phyloP scores from a whole-genome alignment of 1,140 invertebrate genomes.

The Geopemphigus sp. region DNA sequence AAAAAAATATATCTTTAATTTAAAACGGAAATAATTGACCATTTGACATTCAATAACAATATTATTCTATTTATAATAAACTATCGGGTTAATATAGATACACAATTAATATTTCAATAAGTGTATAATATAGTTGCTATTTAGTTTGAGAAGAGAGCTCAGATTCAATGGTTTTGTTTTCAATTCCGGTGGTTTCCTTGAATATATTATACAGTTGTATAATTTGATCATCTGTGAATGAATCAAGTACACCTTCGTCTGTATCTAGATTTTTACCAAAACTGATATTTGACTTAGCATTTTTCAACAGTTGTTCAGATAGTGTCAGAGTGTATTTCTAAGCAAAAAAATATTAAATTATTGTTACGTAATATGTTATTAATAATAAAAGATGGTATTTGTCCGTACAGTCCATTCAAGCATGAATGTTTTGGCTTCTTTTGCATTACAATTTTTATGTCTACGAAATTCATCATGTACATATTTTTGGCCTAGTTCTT shows the following conservation, averaged over 20 bases:
- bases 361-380: constrained; percentile 10
- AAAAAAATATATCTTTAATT: too few species aligned
- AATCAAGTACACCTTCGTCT: constrained; percentile 61
- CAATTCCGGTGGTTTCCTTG: constrained; percentile 60
- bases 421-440: constrained; percentile 75
- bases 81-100: neutral
- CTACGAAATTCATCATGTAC: constrained; percentile 83
- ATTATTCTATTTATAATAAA: neutral
- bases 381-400: constrained; percentile 2
- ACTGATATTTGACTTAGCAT: constrained; percentile 59
- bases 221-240: constrained; percentile 77
- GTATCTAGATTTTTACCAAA: constrained; percentile 65
- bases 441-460: constrained; percentile 73
- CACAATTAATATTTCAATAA: neutral
- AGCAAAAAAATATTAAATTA: constrained; percentile 52
- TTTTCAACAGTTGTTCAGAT: constrained; percentile 67
- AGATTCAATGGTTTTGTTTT: constrained; percentile 38
- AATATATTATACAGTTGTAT: constrained; percentile 81
- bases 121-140: neutral
- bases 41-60: neutral
- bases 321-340: constrained; percentile 75
- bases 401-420: constrained; percentile 82
- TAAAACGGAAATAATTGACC: too few species aligned
- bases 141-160: constrained; percentile 21
- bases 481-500: constrained; percentile 78